Base-by-base conservation (phyloP, 2,888 invertebrate species). In the Bembecia ichneumoniformis region DNA sequence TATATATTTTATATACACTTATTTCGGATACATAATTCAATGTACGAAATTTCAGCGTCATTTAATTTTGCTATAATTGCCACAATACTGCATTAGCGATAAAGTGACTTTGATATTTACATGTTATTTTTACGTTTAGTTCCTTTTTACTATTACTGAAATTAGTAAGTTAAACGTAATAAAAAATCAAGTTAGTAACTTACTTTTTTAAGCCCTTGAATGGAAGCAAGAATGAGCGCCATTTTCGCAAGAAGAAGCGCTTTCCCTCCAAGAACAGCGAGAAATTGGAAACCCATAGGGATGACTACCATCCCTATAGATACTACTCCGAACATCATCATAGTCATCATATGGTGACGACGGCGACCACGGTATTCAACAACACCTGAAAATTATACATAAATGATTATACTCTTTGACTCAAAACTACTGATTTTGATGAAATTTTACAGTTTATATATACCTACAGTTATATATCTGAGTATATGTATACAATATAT, bases 251-350 rank as follows among this genome's bases (percentile, higher is more conserved):
- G 77, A 0, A 95, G 76, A 3, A 95, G 73, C 0, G 95, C 94
- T 68, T 95, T 95, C 34, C 94, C 95, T 3, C 94, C 94, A 1
- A 95, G 86, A 0, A 95, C 92, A 0, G 95, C 94, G 1, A 95
- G 86, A 73, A 95, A 92, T 72, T 95, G 94, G 70, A 95, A 95
- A 11, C 94, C 95, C 90, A 95, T 91, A 0, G 95, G 95, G 11
- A 95, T 87, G 0, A 95, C 70, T 3, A 95, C 91, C 71, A 94
- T 91, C 1, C 93, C 92, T 66, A 95, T 90, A 13, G 94, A 91
- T 28, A 94, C 89, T 14, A 94, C 80, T 0, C 93, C 94, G 66
- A 94, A 94, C 87, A 94, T 91, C 90, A 95, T 90, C 77, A 94
- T 89, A 0, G 93, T 91, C 77, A 93, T 88, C 89, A 94, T 91